These are phyloP conservation scores for Trematomus bernacchii DNA, from an alignment of 2,797 vertebrate species.

Conservation along the genomic window DNA sequence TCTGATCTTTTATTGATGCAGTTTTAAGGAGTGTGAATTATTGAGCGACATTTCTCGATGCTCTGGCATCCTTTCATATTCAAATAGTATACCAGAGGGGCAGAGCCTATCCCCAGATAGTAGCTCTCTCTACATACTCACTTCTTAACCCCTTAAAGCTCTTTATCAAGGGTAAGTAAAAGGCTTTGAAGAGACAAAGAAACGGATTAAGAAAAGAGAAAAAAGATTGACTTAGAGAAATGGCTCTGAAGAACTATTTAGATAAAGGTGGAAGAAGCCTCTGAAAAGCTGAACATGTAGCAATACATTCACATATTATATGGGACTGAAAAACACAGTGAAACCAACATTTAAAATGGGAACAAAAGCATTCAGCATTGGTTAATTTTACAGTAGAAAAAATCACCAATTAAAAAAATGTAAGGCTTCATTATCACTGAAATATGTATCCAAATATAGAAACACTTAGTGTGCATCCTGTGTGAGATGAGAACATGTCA, in stretches of 20 bases:
- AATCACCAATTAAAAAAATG: constrained; percentile 14
- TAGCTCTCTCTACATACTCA: constrained; percentile 12
- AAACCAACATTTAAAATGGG: not conserved
- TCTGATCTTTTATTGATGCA: constrained; percentile 82
- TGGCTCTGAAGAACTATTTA: not conserved
- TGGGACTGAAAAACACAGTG: constrained; percentile 1
- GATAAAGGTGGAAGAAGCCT: not conserved
- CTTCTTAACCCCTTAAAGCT: constrained; percentile 1
- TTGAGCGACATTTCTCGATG: constrained; percentile 64
- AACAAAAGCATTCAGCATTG: constrained; percentile 4
- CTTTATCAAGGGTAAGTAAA: too few relatives aligned
- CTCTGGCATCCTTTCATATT: constrained; percentile 65
- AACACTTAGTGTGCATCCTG: constrained; percentile 19
- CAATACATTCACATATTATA: not conserved
- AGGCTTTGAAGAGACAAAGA: not conserved
- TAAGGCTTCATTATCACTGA: constrained; percentile 27
- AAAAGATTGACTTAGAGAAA: not conserved
- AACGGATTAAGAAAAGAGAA: not conserved
- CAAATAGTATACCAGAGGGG: constrained; percentile 36
- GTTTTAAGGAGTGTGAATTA: constrained; percentile 82
- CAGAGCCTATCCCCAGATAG: constrained; percentile 26
- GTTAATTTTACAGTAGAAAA: not conserved
- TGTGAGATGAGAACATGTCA: constrained; percentile 28
- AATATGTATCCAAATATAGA: constrained; percentile 40
- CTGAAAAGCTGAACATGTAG: not conserved